Evolutionary conservation across 2,888 invertebrate species (phyloP).

Genomic region (Polydesmus complanatus): DNA sequence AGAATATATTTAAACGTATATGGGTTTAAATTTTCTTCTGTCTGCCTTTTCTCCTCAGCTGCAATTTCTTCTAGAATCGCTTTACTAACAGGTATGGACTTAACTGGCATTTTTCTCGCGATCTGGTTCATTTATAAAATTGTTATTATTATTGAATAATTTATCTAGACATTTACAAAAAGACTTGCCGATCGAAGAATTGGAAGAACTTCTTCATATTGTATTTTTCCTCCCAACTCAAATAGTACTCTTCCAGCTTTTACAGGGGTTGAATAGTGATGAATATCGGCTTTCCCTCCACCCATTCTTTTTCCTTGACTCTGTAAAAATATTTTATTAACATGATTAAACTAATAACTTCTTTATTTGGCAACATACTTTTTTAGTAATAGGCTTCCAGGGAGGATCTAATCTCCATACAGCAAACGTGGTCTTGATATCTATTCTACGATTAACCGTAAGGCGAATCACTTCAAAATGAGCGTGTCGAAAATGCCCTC

Average conservation of each 20-base stretch:
- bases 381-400: slow-evolving; percentile 88
- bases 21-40: slow-evolving; percentile 62
- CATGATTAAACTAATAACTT: not conserved
- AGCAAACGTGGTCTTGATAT: slow-evolving; percentile 72
- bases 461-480: slow-evolving; percentile 84
- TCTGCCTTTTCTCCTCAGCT: slow-evolving; percentile 43
- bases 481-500: slow-evolving; percentile 61
- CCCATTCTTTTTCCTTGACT: slow-evolving; percentile 87
- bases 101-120: slow-evolving; percentile 70
- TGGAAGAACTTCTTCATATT: slow-evolving; percentile 45
- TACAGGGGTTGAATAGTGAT: slow-evolving; percentile 88
- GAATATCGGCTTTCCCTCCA: slow-evolving; percentile 87
- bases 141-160: slow-evolving; percentile 5
- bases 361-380: slow-evolving; percentile 32
- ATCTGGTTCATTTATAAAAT: slow-evolving; percentile 35
- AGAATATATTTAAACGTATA: slow-evolving; percentile 80
- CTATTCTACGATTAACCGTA: slow-evolving; percentile 59
- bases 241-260: slow-evolving; percentile 79
- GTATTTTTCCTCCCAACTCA: slow-evolving; percentile 82
- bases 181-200: slow-evolving; percentile 44
- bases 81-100: slow-evolving; percentile 68
- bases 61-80: slow-evolving; percentile 52
- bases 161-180: not conserved
- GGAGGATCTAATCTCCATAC: slow-evolving; percentile 87
- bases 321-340: too few relatives aligned